Conservation (phyloP, 35 echinoderm and acorn worm species). For the Diadema setosum region DNA sequence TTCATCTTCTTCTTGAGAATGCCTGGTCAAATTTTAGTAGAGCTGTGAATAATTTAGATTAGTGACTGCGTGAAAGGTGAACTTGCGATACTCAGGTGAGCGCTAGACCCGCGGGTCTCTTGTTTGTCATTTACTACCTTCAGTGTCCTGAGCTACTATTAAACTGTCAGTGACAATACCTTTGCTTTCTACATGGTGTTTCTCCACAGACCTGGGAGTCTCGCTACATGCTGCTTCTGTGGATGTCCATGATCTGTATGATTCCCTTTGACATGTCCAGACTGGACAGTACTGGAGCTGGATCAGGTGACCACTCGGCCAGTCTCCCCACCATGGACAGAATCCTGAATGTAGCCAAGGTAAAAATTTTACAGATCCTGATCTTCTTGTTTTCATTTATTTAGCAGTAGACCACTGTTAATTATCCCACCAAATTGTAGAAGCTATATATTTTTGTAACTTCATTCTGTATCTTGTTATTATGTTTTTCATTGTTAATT, state of each 20-base stretch:
- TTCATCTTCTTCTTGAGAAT: too few species aligned
- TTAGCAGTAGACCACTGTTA: not conserved
- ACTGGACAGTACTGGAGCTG: constrained; percentile 76
- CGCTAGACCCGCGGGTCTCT: too few species aligned
- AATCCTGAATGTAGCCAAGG: constrained; percentile 84
- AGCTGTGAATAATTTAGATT: too few species aligned
- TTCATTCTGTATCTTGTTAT: too few species aligned
- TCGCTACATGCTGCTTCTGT: constrained; percentile 90
- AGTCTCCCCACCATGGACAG: constrained; percentile 86
- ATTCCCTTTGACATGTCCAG: constrained; percentile 98
- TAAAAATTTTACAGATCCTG: not conserved
- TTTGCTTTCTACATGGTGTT: not conserved
- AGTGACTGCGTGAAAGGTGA: too few species aligned
- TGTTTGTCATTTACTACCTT: not conserved
- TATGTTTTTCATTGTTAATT: too few species aligned
- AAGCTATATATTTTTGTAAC: not conserved
- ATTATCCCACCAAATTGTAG: not conserved
- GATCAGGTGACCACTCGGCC: constrained; percentile 17
- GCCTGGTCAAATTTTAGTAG: too few species aligned
- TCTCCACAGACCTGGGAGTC: constrained; percentile 87
- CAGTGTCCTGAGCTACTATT: not conserved
- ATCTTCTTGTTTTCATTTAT: not conserved
- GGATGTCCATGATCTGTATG: constrained; percentile 98
- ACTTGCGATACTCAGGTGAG: too few species aligned
- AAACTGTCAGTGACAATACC: too few species aligned